A percentile compares a stretch with the other conserved stretches of the same genome.
Conservation (phyloP, 2,113 vertebrate genomes). For the Brienomyrus brachyistius region DNA sequence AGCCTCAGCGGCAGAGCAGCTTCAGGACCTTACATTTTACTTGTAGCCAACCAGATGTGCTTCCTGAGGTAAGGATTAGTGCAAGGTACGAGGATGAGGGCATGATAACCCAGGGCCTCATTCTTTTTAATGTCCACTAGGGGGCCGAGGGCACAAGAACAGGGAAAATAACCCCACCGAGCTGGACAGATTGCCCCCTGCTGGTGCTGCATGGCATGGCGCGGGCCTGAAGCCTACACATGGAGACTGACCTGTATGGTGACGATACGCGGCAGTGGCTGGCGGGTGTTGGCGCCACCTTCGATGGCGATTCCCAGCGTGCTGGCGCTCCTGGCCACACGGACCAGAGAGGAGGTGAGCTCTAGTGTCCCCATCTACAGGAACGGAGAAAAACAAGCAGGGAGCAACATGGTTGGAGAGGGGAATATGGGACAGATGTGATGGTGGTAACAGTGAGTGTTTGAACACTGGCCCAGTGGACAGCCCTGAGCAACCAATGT, state of each 20-base stretch:
- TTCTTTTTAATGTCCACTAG: not conserved
- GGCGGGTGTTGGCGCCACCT: constrained; percentile 86
- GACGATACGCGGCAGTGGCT: constrained; percentile 86
- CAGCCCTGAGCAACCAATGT: not conserved
- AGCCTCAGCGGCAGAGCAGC: not conserved
- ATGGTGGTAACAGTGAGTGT: not conserved
- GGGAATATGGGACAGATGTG: not conserved
- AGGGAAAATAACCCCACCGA: not conserved
- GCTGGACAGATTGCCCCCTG: not conserved
- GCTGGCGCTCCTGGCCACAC: constrained; percentile 75
- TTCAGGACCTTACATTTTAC: not conserved
- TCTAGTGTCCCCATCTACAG: constrained; percentile 48
- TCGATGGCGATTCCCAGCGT: constrained; percentile 91
- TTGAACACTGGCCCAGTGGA: not conserved
- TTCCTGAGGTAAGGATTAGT: not conserved
- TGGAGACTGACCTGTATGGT: constrained; percentile 78
- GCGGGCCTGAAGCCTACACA: not conserved
- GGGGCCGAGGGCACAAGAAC: not conserved
- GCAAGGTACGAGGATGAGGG: not conserved
- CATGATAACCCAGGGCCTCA: not conserved
- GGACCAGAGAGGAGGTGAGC: constrained; percentile 67
- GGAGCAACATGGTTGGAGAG: not conserved
- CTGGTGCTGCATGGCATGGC: no score
- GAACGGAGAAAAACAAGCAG: not conserved
- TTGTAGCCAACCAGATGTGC: not conserved